A percentile compares a stretch with the other conserved stretches of the same genome.
Conservation (phyloP, 2,797 vertebrate species). For the Labeo calbasu region DNA sequence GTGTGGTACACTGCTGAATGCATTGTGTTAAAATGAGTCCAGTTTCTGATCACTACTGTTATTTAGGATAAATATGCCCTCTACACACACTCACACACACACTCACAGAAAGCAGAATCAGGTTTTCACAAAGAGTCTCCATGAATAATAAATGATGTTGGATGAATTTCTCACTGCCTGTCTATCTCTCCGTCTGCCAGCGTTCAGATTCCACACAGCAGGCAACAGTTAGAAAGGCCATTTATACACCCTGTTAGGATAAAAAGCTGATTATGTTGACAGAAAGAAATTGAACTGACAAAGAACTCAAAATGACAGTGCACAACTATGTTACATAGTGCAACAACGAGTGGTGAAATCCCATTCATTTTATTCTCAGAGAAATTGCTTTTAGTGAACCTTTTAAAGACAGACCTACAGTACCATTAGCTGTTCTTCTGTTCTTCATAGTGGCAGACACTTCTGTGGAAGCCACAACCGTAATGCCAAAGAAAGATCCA, state of each 20-base stretch:
- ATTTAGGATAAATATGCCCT: neutral
- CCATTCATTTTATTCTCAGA: neutral
- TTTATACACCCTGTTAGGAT: neutral
- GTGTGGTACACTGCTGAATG: neutral
- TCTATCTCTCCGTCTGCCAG: slow-evolving; percentile 25
- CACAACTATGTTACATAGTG: neutral
- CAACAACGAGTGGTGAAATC: neutral
- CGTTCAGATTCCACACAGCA: slow-evolving; percentile 9
- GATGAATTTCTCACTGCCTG: slow-evolving; percentile 13
- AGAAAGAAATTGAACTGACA: neutral
- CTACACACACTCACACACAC: neutral
- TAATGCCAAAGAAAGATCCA: neutral
- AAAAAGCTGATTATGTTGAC: neutral
- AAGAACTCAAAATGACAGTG: neutral
- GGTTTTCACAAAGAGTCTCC: slow-evolving; percentile 31
- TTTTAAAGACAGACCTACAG: neutral
- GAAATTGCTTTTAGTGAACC: neutral
- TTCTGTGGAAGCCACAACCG: neutral
- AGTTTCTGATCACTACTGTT: neutral
- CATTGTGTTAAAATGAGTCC: neutral
- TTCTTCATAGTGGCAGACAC: neutral
- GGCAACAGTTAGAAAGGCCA: neutral
- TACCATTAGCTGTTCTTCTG: neutral
- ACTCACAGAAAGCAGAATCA: slow-evolving; percentile 37
- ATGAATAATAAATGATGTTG: slow-evolving; percentile 56